A percentile compares a stretch with the other conserved stretches of the same genome.
phyloP scores from a whole-genome alignment of 1,140 invertebrate species.

The Phymorhynchus buccinoides region DNA sequence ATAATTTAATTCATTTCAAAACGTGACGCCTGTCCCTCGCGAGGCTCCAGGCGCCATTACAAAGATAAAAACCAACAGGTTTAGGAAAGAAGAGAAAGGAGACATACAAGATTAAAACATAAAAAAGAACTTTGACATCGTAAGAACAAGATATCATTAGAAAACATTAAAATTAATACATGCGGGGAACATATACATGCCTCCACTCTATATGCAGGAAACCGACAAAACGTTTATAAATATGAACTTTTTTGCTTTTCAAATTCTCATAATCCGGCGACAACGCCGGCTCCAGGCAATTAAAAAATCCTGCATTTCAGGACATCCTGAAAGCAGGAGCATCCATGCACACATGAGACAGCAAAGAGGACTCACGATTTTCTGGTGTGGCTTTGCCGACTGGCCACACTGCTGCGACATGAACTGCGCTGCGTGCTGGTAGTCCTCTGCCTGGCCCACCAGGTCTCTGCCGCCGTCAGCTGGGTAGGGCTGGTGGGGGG shows the following conservation, averaged over 20 bases:
- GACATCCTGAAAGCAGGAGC: background rate
- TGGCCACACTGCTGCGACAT: conserved; percentile 33
- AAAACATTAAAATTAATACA: too few species aligned
- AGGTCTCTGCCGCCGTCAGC: conserved; percentile 73
- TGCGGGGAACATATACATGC: too few species aligned
- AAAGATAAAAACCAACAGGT: too few species aligned
- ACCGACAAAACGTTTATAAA: background rate
- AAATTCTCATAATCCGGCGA: background rate
- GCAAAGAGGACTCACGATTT: conserved; percentile 44
- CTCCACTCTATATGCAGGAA: too few species aligned
- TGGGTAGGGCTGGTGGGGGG: conserved; percentile 80
- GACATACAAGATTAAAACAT: too few species aligned
- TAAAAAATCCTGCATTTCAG: background rate
- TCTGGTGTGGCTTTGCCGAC: conserved; percentile 33
- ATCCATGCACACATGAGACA: background rate
- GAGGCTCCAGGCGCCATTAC: too few species aligned
- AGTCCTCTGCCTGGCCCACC: conserved; percentile 81
- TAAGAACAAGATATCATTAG: too few species aligned
- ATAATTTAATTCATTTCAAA: too few species aligned
- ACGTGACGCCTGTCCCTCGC: too few species aligned
- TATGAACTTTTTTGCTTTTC: too few species aligned
- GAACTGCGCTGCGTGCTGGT: conserved; percentile 79
- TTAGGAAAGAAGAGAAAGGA: too few species aligned
- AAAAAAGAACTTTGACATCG: too few species aligned
- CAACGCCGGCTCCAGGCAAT: background rate